Evolutionary conservation across 2,113 vertebrate species (phyloP), one percentile per base, ranked within the genome.

Genomic region (Protomyctophum bolini): DNA sequence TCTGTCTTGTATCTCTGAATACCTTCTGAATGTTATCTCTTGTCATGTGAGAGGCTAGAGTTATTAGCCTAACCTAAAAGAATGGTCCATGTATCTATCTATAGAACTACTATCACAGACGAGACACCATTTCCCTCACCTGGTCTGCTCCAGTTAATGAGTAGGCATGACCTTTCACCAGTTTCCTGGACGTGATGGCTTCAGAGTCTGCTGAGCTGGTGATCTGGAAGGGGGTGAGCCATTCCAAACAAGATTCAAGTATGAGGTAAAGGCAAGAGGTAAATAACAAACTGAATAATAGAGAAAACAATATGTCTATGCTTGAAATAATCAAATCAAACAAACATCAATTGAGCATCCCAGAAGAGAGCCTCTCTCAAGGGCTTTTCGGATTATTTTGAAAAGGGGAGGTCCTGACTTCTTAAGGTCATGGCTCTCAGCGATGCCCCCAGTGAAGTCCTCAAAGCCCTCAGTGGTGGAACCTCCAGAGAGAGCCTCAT

Each of bases 371-470:
- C 92, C 92, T 76, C 81, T 79, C 0, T 79, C 72, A 76, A 93
- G 61, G 56, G 91, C 93, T 70, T 91, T 92, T 64, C 12, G 59
- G 6, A 93, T 90, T 83, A 90, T 91, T 41, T 88, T 80, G 66
- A 92, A 94, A 70, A 93, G 87, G 50, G 76, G 80, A 1, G 82
- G 81, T 9, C 85, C 70, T 2, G 87, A 47, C 0, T 14, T 55
- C 8, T 74, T 88, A 60, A 98, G 76, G 8, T 96, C 93, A 6
- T 93, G 97, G 61, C 85, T 93, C 84, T 98, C 96, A 0, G 96
- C 93, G 47, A 98, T 96, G 57, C 97, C 97, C 11, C 97, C 96
- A 0, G 96, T 98, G 91, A 98, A 98, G 86, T 98, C 97, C 82
- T 97, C 96, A 0, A 98, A 98, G n/a, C 96, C 97, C 79, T 98